Evolutionary conservation across 1,140 invertebrate species (phyloP), one percentile per base, ranked within the genome.

Genomic region (Micrasema longulum): DNA sequence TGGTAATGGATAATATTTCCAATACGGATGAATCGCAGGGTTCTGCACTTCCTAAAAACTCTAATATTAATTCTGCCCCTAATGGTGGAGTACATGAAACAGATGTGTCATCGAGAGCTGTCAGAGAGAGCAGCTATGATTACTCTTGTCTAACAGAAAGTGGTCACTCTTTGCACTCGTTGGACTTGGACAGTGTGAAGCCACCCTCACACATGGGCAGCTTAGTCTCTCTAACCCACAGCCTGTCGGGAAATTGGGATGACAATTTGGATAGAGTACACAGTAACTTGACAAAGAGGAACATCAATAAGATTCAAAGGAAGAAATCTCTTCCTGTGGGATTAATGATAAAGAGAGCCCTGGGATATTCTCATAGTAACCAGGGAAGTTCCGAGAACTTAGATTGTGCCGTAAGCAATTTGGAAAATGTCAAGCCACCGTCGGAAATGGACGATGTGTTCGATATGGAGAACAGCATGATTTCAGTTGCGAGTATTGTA

Each of bases 361-460:
- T 93, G 0, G 89, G 84, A 35, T 87, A 89, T 62, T 86, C 83
- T 0, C 78, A 79, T 2, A 78, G 83, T 53, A 86, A 87, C 77
- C 86, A 86, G 12, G 87, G 86, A 1, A 91, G 89, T 74, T 84
- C 89, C 0, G 90, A 91, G 76, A 89, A 89, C 80, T 76, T 90
- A 4, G 80, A 89, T 55, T 86, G 85, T 71, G 86, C 83, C 1
- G 76, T 81, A 20, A 84, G 82, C 69, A 69, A 69, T 81, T 78
- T 95, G 47, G 94, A 95, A 18, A 92, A 92, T 72, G 88, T 94
- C 0, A 93, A 93, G 76, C 93, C 93, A 12, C 93, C 94, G 0
- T 93, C 93, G 0, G 87, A 91, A 72, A 90, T 95, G 89, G 91
- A 93, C 50, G 89, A 93, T 73, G 77, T 93, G 11, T 83, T 89